phyloP scores from a whole-genome alignment of 1,140 invertebrate genomes.

The Rhopalosiphum maidis region DNA sequence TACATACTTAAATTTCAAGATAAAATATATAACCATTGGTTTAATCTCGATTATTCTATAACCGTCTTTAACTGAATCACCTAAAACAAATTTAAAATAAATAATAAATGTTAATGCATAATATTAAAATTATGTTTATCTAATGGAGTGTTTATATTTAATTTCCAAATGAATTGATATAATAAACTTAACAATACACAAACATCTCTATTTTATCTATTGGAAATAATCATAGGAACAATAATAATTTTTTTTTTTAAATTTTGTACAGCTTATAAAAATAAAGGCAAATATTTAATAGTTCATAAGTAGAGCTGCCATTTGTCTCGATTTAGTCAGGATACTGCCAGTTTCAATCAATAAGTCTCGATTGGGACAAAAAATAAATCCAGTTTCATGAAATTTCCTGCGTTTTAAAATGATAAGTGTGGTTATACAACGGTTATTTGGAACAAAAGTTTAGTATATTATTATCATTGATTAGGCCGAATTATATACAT shows the following conservation, averaged over 20 bases:
- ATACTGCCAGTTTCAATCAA: too few species aligned
- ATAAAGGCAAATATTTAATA: too few species aligned
- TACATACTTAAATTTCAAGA: neutral
- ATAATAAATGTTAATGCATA: neutral
- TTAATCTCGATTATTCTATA: neutral
- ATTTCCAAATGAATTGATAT: neutral
- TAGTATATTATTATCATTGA: too few species aligned
- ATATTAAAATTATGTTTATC: neutral
- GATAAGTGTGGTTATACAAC: too few species aligned
- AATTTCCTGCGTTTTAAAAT: too few species aligned
- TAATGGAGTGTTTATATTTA: neutral
- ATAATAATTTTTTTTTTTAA: neutral
- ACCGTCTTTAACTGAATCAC: neutral
- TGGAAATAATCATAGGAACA: neutral
- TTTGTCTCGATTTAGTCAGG: too few species aligned
- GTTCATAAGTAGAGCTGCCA: too few species aligned
- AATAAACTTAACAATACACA: neutral
- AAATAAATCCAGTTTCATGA: too few species aligned
- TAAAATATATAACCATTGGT: neutral
- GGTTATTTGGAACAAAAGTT: too few species aligned
- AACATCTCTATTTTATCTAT: neutral
- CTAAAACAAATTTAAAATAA: neutral
- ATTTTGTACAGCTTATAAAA: too few species aligned
- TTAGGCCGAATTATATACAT: too few species aligned
- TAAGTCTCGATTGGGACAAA: too few species aligned